Conservation (phyloP, 1,140 invertebrate species). For the Drosophila navojoa region DNA sequence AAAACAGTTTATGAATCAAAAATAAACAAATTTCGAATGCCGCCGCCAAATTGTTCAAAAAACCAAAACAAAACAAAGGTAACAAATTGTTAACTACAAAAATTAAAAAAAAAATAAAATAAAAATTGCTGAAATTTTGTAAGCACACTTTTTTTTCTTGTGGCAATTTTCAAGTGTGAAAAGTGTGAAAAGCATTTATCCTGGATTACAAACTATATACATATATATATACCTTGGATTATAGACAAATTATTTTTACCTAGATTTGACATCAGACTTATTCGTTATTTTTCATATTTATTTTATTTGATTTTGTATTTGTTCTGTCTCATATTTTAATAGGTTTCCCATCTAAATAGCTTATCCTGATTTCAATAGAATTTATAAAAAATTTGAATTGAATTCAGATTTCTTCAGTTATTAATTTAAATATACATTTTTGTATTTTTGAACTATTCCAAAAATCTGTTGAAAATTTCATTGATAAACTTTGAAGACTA, state of each 20-base stretch:
- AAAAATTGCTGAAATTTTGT: background rate
- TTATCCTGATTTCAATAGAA: too few relatives aligned
- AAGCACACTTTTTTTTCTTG: constrained; percentile 27
- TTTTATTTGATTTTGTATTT: background rate
- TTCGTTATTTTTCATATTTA: background rate
- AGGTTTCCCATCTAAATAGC: too few relatives aligned
- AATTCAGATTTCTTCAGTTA: too few relatives aligned
- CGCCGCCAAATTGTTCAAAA: constrained; percentile 44
- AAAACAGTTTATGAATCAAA: constrained; percentile 9
- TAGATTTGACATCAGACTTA: background rate
- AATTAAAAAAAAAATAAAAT: background rate
- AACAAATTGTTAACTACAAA: constrained; percentile 13
- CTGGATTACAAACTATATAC: background rate
- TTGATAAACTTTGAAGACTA: too few relatives aligned
- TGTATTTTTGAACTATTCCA: too few relatives aligned
- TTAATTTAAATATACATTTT: too few relatives aligned
- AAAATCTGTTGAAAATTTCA: too few relatives aligned
- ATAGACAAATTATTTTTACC: constrained; percentile 1
- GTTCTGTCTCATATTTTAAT: background rate
- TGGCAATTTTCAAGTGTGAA: constrained; percentile 16
- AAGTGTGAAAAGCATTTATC: constrained; percentile 6
- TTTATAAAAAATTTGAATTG: too few relatives aligned
- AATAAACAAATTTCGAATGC: constrained; percentile 38
- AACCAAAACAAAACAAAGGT: constrained; percentile 43
- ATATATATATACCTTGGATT: constrained; percentile 16